Base-by-base conservation (phyloP, 30 jellyfish, hydroid and myxozoan species). In the Aurelia aurita complex sp. Pacific region DNA sequence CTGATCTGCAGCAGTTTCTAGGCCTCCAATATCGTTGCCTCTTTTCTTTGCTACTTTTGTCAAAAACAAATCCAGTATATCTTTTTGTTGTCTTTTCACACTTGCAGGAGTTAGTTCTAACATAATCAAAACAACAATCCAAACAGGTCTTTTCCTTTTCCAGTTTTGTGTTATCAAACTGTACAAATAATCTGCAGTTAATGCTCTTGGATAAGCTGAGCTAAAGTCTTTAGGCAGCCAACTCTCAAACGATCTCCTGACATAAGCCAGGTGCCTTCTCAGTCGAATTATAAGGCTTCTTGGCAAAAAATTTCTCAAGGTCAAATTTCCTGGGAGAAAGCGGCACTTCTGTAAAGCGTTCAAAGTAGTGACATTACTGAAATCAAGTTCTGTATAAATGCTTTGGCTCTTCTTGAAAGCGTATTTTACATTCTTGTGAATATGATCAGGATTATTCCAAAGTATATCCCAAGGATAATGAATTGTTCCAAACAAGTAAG, bases 111-210 rank as follows among this genome's bases (percentile, higher is more conserved):
- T 89, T 59, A 89, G 53, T 38, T 89, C 94, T 51, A 80, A 14
- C 97, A 89, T 89, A 42, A 89, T 63, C 15, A 89, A 63, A n/a
- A 89, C 91, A 53, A 89, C 97, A 5, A 89, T 83, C 97, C 97
- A 89, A 32, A 89, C 89, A 12, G 91, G 90, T 57, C 91, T 81
- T 67, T 74, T 89, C 76, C 94, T 50, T 46, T 73, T 69, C 97
- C 97, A 89, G 74, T 76, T 89, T n/a, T 80, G 71, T 46, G 97
- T 89, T 50, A 89, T 73, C 14, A 79, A 34, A 50, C 80, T 77
- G 77, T 70, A 89, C 53, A 89, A 17, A 19, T 77, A 38, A 40
- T 64, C 79, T 50, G 97, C 97, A 43, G 85, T 83, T 23, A 81
- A 46, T 32, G 90, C 89, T 46, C 84, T 51, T 38, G 68, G 83